phyloP scores from a whole-genome alignment of 2,113 vertebrate species.

The Elgaria multicarinata region DNA sequence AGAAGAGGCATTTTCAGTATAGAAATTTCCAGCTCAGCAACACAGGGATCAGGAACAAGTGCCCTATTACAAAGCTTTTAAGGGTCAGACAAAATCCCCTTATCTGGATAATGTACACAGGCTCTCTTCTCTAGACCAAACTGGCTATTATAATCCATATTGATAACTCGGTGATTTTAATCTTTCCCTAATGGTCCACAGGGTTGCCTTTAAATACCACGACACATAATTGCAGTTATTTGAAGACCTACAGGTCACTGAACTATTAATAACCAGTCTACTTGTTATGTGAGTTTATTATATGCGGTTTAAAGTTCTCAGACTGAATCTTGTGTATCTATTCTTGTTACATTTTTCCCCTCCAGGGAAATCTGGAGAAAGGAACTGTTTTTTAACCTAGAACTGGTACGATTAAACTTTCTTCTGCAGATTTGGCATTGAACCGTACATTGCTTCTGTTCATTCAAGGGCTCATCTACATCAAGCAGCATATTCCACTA shows the following conservation, averaged over 20 bases:
- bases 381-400: neutral
- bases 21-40: neutral
- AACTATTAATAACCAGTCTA: neutral
- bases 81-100: neutral
- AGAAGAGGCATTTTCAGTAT: neutral
- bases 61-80: neutral
- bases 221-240: neutral
- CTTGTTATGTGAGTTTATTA: neutral
- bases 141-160: neutral
- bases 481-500: too few relatives aligned
- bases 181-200: neutral
- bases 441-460: neutral
- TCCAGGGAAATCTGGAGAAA: neutral
- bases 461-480: too few relatives aligned
- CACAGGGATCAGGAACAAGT: neutral
- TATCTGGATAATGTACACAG: neutral
- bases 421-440: neutral
- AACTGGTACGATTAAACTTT: neutral
- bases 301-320: neutral
- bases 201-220: neutral
- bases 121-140: neutral
- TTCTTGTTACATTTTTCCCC: neutral
- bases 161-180: neutral
- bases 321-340: neutral
- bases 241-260: neutral